These are phyloP conservation scores for Eristalinus sepulchralis DNA, from an alignment of 2,888 invertebrate genomes.

Conservation along the genomic window DNA sequence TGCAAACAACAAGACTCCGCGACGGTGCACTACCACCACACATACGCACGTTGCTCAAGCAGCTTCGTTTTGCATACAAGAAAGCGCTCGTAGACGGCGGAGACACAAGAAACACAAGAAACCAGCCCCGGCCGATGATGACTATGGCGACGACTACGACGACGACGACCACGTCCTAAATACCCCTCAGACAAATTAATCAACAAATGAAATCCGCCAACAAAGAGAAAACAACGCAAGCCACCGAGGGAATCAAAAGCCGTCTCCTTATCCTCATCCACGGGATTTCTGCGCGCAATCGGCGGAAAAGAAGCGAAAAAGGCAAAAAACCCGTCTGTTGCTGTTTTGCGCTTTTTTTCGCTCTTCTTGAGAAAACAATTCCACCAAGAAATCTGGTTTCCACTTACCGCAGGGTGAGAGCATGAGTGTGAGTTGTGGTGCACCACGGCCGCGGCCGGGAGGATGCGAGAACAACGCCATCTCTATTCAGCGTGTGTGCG, in stretches of 20 bases:
- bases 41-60: conserved; percentile 25
- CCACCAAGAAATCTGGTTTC: conserved; percentile 67
- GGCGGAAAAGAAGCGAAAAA: conserved; percentile 46
- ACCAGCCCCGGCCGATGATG: conserved; percentile 34
- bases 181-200: conserved; percentile 72
- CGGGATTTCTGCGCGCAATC: conserved; percentile 29
- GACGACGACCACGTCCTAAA: conserved; percentile 70
- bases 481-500: conserved; percentile 57
- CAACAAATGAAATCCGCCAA: conserved; percentile 69
- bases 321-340: conserved; percentile 38
- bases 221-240: conserved; percentile 57
- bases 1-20: conserved; percentile 60
- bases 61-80: conserved; percentile 53
- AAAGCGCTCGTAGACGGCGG: conserved; percentile 31
- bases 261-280: conserved; percentile 49
- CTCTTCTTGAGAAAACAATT: conserved; percentile 46
- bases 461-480: conserved; percentile 56
- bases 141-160: conserved; percentile 10
- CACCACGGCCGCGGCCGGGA: conserved; percentile 19
- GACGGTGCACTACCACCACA: conserved; percentile 58
- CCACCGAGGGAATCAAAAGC: conserved; percentile 52
- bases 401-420: conserved; percentile 3
- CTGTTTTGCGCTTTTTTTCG: conserved; percentile 4
- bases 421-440: conserved; percentile 55
- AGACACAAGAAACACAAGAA: conserved; percentile 59